A percentile compares a stretch with the other conserved stretches of the same genome.
These are phyloP conservation scores for Mesitornis unicolor DNA, from an alignment of 2,113 vertebrate species.

Conservation along the genomic window DNA sequence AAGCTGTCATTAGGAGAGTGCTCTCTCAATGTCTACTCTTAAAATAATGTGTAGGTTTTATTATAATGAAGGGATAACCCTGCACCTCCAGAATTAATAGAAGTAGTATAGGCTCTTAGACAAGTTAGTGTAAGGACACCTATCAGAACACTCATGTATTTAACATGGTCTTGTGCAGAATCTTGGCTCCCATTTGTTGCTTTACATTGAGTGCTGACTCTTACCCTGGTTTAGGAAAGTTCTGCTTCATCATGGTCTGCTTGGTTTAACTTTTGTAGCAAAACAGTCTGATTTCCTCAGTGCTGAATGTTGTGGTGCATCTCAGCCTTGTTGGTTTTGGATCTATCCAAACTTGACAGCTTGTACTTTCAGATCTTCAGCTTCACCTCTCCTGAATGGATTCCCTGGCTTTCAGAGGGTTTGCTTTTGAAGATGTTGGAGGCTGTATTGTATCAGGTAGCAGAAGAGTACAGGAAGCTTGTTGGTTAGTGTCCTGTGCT, in stretches of 20 bases:
- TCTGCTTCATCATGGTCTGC: background rate
- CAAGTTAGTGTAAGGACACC: background rate
- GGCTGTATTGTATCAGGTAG: background rate
- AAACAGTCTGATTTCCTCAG: background rate
- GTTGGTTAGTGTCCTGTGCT: background rate
- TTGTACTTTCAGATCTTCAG: background rate
- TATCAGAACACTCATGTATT: background rate
- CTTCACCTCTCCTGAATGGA: background rate
- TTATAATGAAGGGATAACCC: background rate
- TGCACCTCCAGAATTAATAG: background rate
- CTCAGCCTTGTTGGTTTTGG: background rate
- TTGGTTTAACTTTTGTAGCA: background rate
- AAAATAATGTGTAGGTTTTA: rapidly evolving
- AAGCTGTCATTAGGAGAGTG: background rate
- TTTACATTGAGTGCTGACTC: background rate
- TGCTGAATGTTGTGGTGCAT: background rate
- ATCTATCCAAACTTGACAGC: background rate
- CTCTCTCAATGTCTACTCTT: background rate
- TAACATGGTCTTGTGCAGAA: background rate
- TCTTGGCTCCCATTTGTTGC: background rate
- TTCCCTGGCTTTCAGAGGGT: background rate
- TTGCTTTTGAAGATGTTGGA: background rate
- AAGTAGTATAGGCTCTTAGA: background rate
- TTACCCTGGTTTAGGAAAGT: background rate
- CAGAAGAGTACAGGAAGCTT: background rate